These are phyloP conservation scores for Hirtodrosophila cameraria DNA, from an alignment of 2,888 invertebrate species.

Conservation along the genomic window DNA sequence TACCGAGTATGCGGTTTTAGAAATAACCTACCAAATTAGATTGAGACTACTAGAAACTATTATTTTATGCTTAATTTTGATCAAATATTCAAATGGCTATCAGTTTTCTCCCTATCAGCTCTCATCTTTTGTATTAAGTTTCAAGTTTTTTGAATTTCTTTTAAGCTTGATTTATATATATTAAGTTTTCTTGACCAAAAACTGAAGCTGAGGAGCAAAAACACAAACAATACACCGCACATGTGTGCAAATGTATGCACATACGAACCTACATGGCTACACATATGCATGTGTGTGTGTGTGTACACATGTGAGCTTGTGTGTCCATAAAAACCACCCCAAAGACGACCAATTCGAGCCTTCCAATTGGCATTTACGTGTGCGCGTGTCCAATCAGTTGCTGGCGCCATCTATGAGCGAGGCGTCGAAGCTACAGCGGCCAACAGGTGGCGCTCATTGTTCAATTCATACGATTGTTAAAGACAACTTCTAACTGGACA, in stretches of 20 bases:
- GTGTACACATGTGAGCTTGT: constrained; percentile 23
- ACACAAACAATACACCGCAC: neutral
- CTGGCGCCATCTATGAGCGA: constrained; percentile 61
- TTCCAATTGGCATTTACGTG: constrained; percentile 77
- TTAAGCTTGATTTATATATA: too few relatives aligned
- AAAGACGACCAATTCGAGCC: constrained; percentile 44
- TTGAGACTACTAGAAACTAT: too few relatives aligned
- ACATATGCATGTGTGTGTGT: constrained; percentile 9
- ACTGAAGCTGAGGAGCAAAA: neutral
- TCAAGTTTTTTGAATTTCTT: neutral
- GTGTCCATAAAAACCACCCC: constrained; percentile 63
- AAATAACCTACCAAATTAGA: too few relatives aligned
- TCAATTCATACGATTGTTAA: too few relatives aligned
- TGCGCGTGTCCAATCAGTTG: constrained; percentile 70
- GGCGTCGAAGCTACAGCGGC: constrained; percentile 35
- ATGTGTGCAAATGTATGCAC: neutral
- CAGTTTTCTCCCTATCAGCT: too few relatives aligned
- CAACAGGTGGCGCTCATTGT: constrained; percentile 64
- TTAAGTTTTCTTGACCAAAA: neutral
- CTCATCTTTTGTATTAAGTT: neutral
- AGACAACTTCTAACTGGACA: constrained; percentile 4
- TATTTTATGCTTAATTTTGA: too few relatives aligned
- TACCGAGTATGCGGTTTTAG: too few relatives aligned
- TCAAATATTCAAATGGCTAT: too few relatives aligned
- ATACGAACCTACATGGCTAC: constrained; percentile 3